Evolutionary conservation across 2,888 invertebrate species (phyloP).

Genomic region (Druceiella hillmani): DNA sequence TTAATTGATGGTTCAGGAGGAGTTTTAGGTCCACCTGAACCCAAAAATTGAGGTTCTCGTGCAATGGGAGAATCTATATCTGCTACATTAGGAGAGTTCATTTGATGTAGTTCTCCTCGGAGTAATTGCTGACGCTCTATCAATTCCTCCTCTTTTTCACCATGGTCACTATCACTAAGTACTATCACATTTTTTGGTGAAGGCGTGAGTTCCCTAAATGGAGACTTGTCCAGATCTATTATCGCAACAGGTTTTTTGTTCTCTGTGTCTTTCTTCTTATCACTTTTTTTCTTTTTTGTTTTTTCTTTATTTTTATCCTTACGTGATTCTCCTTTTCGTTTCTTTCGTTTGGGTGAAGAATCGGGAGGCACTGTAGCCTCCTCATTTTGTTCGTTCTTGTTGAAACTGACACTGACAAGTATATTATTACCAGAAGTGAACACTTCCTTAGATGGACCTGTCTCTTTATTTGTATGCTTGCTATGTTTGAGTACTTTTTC

Average conservation of each 20-base stretch:
- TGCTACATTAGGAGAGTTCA: constrained; percentile 29
- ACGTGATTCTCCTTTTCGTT: constrained; percentile 34
- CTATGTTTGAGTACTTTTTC: constrained; percentile 37
- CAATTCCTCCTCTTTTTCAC: constrained; percentile 39
- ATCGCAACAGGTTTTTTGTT: constrained; percentile 75
- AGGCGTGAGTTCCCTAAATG: constrained; percentile 76
- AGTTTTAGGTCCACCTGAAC: constrained; percentile 62
- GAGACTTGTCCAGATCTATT: constrained; percentile 80
- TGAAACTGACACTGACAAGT: constrained; percentile 87
- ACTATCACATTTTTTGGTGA: constrained; percentile 79
- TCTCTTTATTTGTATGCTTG: constrained; percentile 27
- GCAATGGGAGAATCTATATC: constrained; percentile 24
- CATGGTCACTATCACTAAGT: constrained; percentile 74
- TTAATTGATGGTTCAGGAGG: constrained; percentile 69
- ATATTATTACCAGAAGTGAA: constrained; percentile 92
- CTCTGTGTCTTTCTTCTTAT: constrained; percentile 30
- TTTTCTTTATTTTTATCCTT: constrained; percentile 33
- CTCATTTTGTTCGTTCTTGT: constrained; percentile 66
- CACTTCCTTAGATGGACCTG: constrained; percentile 80
- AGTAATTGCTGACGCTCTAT: constrained; percentile 30
- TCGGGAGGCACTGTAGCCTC: no score
- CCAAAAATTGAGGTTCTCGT: constrained; percentile 25
- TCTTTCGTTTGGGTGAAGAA: constrained; percentile 30
- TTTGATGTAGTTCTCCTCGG: constrained; percentile 33
- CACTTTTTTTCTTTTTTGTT: constrained; percentile 17